Percentiles rank a stretch among this genome's conserved stretches.
Evolutionary conservation across 2,113 vertebrate genomes (phyloP).

Genomic region (Carettochelys insculpta): DNA sequence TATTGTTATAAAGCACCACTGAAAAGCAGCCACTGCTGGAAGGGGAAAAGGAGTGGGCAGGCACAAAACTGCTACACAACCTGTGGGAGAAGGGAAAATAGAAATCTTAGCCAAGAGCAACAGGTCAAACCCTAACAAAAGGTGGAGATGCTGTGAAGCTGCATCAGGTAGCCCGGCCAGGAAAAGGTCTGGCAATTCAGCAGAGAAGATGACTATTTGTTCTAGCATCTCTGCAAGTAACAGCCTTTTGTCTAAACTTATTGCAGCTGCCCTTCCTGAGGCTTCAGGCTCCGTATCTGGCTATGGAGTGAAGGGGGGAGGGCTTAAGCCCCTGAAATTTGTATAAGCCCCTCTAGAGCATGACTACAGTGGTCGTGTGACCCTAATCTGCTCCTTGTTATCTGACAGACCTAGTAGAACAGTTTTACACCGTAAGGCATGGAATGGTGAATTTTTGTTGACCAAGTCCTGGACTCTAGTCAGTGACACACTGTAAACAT

Average conservation of each 20-base stretch:
- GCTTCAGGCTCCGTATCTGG: not conserved
- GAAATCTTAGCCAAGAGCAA: not conserved
- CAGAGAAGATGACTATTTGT: too few relatives aligned
- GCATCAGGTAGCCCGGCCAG: fast-evolving
- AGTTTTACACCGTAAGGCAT: not conserved
- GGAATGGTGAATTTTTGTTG: not conserved
- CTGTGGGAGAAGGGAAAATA: not conserved
- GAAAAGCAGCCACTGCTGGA: not conserved
- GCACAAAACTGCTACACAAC: not conserved
- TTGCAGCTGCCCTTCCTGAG: not conserved
- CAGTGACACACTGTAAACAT: too few relatives aligned
- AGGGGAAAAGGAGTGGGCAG: not conserved
- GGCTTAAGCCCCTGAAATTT: not conserved
- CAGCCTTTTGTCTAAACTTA: not conserved
- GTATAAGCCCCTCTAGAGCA: not conserved
- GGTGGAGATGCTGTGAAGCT: not conserved
- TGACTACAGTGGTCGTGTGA: not conserved
- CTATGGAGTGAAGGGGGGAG: too few relatives aligned
- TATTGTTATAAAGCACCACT: not conserved
- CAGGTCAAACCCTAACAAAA: not conserved
- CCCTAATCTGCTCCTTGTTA: not conserved
- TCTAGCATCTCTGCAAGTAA: fast-evolving
- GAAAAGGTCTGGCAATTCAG: too few relatives aligned
- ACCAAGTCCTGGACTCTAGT: not conserved
- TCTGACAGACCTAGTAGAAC: not conserved